Conservation (phyloP, 1,140 invertebrate genomes). For the Drosophila biarmipes region DNA sequence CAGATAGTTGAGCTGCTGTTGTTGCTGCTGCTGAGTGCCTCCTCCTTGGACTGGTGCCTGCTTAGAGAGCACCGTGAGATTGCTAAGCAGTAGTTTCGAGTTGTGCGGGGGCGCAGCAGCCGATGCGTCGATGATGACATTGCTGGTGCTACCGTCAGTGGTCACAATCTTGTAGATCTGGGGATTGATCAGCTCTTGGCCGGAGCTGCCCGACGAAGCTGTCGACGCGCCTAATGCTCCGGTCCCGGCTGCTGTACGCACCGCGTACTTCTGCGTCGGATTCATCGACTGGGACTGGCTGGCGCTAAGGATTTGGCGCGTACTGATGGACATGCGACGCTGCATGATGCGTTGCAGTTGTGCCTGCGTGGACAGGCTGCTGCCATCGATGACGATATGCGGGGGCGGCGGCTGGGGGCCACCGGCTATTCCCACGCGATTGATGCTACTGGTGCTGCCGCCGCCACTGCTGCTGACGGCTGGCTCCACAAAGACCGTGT, state of each 20-base stretch:
- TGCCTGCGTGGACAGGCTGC: constrained; percentile 66
- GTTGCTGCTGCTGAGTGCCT: constrained; percentile 45
- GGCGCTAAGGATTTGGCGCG: constrained; percentile 50
- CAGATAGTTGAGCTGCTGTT: constrained; percentile 71
- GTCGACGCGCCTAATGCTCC: constrained; percentile 5
- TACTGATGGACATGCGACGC: constrained; percentile 69
- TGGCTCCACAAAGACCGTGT: constrained; percentile 70
- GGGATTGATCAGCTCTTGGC: constrained; percentile 73
- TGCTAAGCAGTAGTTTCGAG: constrained; percentile 76
- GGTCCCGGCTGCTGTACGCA: constrained; percentile 51
- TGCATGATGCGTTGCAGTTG: constrained; percentile 74
- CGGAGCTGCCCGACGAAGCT: constrained; percentile 27
- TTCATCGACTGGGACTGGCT: constrained; percentile 52
- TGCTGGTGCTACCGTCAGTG: constrained; percentile 76
- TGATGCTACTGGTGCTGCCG: constrained; percentile 43
- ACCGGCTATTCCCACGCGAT: constrained; percentile 19
- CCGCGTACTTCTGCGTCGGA: constrained; percentile 66
- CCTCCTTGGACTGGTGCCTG: constrained; percentile 47
- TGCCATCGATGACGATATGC: constrained; percentile 72
- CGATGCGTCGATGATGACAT: constrained; percentile 76
- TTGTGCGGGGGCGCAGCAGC: constrained; percentile 64
- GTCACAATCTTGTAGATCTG: constrained; percentile 82
- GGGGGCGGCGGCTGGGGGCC: constrained; percentile 54
- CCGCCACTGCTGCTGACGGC: constrained; percentile 42
- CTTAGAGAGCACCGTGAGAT: constrained; percentile 81